Evolutionary conservation across 2,113 vertebrate genomes (phyloP).

Genomic region (Oryzias celebensis): DNA sequence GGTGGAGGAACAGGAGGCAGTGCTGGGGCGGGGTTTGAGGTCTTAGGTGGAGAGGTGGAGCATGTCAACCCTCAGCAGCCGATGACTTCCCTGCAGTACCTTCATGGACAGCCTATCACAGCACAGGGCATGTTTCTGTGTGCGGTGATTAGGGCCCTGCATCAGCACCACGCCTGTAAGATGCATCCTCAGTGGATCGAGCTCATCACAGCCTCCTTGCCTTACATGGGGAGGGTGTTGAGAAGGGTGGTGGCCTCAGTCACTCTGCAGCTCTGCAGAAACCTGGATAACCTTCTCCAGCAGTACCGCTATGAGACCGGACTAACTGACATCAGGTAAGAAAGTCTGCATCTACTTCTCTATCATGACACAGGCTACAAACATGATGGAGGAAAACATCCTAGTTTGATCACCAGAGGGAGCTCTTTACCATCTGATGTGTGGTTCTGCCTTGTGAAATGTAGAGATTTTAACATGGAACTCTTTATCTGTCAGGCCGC

Average conservation of each 20-base stretch:
- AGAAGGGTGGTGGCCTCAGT: slow-evolving; percentile 94
- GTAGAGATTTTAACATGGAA: no score
- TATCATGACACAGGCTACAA: no score
- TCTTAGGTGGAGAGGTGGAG: slow-evolving; percentile 88
- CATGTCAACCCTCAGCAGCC: slow-evolving; percentile 94
- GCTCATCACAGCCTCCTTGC: slow-evolving; percentile 93
- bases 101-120: slow-evolving; percentile 95
- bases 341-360: neutral
- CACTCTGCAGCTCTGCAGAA: slow-evolving; percentile 94
- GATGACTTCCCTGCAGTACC: slow-evolving; percentile 93
- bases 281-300: slow-evolving; percentile 95
- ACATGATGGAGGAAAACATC: neutral
- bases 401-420: slow-evolving; percentile 49
- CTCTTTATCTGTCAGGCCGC: slow-evolving; percentile 75
- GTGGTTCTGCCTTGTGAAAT: no score
- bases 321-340: slow-evolving; percentile 86
- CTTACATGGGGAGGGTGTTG: slow-evolving; percentile 95
- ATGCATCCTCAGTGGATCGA: slow-evolving; percentile 99
- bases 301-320: slow-evolving; percentile 95
- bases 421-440: slow-evolving; percentile 16
- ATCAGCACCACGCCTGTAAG: slow-evolving; percentile 95
- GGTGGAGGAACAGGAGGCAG: slow-evolving; percentile 72
- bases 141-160: slow-evolving; percentile 92
- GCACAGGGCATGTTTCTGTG: slow-evolving; percentile 98
- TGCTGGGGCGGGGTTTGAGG: slow-evolving; percentile 84